Evolutionary conservation across 2,113 vertebrate genomes (phyloP).

Genomic region (Nothoprocta perdicaria): DNA sequence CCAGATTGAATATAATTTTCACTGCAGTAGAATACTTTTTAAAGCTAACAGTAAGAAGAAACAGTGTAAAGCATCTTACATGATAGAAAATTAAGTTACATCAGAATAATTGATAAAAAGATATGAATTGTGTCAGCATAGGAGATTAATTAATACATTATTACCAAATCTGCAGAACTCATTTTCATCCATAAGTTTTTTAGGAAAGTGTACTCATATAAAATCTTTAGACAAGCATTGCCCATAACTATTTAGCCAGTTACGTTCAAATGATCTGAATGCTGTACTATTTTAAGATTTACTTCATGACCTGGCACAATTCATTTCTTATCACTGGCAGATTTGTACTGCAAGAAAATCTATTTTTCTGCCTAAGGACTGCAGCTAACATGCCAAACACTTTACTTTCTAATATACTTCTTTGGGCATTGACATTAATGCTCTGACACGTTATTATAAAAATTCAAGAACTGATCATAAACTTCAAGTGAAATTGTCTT

Average conservation of each 20-base stretch:
- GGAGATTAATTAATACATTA: slow-evolving; percentile 1
- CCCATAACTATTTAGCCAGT: not conserved
- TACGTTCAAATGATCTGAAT: not conserved
- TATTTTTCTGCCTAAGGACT: not conserved
- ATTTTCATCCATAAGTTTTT: not conserved
- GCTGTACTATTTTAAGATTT: not conserved
- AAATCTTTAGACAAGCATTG: not conserved
- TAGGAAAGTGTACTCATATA: not conserved
- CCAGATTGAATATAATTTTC: not conserved
- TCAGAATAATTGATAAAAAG: not conserved
- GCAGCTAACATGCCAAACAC: not conserved
- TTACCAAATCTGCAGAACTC: not conserved
- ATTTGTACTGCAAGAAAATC: not conserved
- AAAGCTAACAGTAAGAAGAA: not conserved
- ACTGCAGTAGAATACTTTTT: not conserved
- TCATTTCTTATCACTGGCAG: slow-evolving; percentile 12
- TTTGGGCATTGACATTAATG: not conserved
- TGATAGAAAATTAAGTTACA: not conserved
- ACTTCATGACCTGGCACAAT: not conserved
- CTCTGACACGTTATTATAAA: not conserved
- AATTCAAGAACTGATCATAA: not conserved
- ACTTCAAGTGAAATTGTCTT: not conserved
- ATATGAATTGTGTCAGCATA: not conserved
- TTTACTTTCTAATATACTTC: not conserved
- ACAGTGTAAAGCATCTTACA: not conserved